Evolutionary conservation across 2,113 vertebrate genomes (phyloP), one percentile per base, ranked within the genome.

Genomic region (Gasterosteus nipponicus): DNA sequence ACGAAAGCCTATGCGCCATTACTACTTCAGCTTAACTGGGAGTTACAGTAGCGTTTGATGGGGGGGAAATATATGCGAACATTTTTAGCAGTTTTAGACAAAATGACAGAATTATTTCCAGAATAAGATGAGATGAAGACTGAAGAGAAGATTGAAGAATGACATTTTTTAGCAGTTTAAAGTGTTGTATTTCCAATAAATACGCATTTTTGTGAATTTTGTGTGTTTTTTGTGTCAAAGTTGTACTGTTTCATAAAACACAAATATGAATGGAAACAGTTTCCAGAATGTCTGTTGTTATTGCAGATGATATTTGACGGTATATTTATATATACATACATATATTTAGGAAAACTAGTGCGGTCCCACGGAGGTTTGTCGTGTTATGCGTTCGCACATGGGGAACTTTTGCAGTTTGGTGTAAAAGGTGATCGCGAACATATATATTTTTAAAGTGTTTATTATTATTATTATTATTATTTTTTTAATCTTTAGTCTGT

Each of bases 1-100:
- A 90, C 84, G 72, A 91, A 90, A 92, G 86, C 89, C 89, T 92
- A 93, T 94, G 93, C 95, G 96, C 95, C 95, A 95, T 94, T 94
- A 89, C 94, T 90, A 85, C 83, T 88, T n/a, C 59, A 81, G 79
- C 78, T 88, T 71, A 69, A 73, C 82, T 33, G 58, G 73, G 85
- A 92, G 58, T 85, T 83, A 85, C 76, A 83, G 81, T 78, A 65
- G 90, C 82, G 12, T 79, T 82, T 86, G 63, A 82, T 46, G 15
- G 82, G 56, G 59, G 62, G 22, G 6, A 44, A 69, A 82, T 73
- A 6, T 61, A 49, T 4, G 29, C 33, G 29, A 38, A 1, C 22
- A 74, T 82, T 79, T 79, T 16, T 2, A 39, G 0, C n/a, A 8
- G 19, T 83, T 91, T 86, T 75, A 22, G 77, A 61, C 33, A 26